Evolutionary conservation across 2,888 invertebrate genomes (phyloP).

Genomic region (Aspidiotus rigidus): DNA sequence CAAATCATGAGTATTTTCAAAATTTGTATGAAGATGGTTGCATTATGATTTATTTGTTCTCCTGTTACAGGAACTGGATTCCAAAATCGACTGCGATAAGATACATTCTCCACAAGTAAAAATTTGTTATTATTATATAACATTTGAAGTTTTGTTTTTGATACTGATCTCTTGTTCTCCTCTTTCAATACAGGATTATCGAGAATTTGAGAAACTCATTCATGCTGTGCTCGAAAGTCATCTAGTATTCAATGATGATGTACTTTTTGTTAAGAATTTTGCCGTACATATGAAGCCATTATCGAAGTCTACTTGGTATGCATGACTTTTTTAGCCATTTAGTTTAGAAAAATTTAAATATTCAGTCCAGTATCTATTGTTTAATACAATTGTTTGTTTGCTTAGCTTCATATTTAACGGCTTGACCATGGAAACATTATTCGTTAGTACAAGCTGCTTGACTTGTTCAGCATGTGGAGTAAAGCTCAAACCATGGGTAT

Average conservation of each 20-base stretch:
- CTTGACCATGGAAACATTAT: background rate
- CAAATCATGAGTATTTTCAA: too few species aligned
- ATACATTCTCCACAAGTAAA: background rate
- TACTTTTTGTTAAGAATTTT: conserved; percentile 17
- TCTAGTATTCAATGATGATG: conserved; percentile 25
- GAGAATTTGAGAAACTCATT: background rate
- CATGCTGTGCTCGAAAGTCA: conserved; percentile 12
- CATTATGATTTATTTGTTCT: too few species aligned
- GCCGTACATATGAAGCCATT: background rate
- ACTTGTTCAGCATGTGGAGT: background rate
- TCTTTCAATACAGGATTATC: background rate
- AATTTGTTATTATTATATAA: background rate
- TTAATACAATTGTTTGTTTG: background rate
- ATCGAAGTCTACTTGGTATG: background rate
- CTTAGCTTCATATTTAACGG: conserved; percentile 1
- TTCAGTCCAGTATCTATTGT: background rate
- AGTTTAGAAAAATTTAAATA: background rate
- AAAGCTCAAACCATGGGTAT: conserved; percentile 1
- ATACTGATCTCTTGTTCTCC: background rate
- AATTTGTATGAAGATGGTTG: background rate
- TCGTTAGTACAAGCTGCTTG: background rate
- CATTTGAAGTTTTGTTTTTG: background rate
- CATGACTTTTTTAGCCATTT: background rate
- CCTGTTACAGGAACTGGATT: too few species aligned
- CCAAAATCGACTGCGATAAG: too few species aligned